Evolutionary conservation across 1,140 invertebrate species (phyloP).

Genomic region (Drosophila auraria): DNA sequence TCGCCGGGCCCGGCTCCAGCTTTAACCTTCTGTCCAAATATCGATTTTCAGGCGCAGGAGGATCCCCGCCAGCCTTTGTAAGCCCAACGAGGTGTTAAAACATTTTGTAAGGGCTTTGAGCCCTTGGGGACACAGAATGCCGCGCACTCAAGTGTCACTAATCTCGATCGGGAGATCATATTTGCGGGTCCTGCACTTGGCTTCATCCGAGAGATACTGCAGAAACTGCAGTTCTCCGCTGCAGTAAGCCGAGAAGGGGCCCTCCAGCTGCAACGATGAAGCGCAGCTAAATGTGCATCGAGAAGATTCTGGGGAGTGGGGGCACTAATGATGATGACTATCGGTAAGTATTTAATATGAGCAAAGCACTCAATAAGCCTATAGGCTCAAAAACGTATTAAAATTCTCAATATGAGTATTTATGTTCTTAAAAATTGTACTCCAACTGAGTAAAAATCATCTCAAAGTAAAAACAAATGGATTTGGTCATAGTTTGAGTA

Average conservation of each 20-base stretch:
- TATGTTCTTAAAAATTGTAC: no score
- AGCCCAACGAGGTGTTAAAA: slow-evolving; percentile 74
- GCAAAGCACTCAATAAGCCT: not conserved
- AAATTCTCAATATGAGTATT: no score
- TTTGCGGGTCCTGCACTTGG: slow-evolving; percentile 44
- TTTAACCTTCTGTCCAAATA: slow-evolving; percentile 66
- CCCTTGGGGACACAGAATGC: slow-evolving; percentile 9
- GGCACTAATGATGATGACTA: not conserved
- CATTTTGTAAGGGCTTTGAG: slow-evolving; percentile 62
- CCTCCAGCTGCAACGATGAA: not conserved
- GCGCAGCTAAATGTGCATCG: slow-evolving; percentile 12
- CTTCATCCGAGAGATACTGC: slow-evolving; percentile 3
- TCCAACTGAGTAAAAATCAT: no score
- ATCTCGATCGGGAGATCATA: slow-evolving; percentile 64
- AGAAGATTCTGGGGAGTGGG: not conserved
- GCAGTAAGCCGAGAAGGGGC: slow-evolving; percentile 23
- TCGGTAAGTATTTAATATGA: not conserved
- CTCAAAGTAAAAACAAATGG: no score
- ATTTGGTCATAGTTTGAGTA: no score
- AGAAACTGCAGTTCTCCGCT: slow-evolving; percentile 3
- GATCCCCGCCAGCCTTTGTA: slow-evolving; percentile 37
- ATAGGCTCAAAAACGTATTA: no score
- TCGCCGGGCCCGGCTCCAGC: not conserved
- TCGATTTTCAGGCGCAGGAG: slow-evolving; percentile 71
- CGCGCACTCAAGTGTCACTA: slow-evolving; percentile 69